Evolutionary conservation across 2,113 vertebrate genomes (phyloP).

Genomic region (Solenodon paradoxus): DNA sequence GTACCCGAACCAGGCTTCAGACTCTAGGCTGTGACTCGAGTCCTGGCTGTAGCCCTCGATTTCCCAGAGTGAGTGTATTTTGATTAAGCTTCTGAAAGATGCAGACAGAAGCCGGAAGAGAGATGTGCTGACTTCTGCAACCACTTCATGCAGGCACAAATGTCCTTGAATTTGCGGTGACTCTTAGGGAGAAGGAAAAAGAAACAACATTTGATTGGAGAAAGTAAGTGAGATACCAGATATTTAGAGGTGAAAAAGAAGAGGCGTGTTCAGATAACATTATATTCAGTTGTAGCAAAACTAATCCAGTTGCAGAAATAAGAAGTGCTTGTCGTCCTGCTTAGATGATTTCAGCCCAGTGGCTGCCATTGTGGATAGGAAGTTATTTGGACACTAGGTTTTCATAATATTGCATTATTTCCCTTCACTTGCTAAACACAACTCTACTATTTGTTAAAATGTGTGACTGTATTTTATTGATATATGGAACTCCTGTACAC

Average conservation of each 20-base stretch:
- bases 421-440: constrained; percentile 47
- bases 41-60: neutral
- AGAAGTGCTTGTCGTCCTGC: neutral
- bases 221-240: neutral
- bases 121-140: neutral
- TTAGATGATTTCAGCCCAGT: neutral
- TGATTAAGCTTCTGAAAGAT: neutral
- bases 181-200: neutral
- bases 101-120: neutral
- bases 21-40: neutral
- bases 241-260: neutral
- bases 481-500: neutral
- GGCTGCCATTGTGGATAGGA: constrained; percentile 27
- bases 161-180: neutral
- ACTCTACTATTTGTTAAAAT: constrained; percentile 30
- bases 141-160: neutral
- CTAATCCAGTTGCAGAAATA: neutral
- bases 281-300: constrained; percentile 1
- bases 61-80: neutral
- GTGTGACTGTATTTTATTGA: neutral
- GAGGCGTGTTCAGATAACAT: neutral
- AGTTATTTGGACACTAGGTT: constrained; percentile 59
- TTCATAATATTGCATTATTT: constrained; percentile 65
- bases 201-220: neutral
- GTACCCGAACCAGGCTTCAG: neutral